phyloP scores from a whole-genome alignment of 2,888 invertebrate genomes.

The Amiota communis region DNA sequence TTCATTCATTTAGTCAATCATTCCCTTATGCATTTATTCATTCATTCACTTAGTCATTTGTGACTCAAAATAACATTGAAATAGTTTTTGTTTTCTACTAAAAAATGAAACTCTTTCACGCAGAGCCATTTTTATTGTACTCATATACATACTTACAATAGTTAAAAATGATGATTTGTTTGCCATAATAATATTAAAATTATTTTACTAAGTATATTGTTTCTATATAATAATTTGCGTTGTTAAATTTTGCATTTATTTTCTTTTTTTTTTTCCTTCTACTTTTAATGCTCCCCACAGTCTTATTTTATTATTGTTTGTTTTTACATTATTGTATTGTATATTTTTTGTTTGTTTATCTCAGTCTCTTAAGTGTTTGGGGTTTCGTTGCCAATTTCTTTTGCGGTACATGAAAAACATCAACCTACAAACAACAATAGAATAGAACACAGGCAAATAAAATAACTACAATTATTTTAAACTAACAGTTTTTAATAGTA shows the following conservation, averaged over 20 bases:
- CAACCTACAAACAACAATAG: conserved; percentile 23
- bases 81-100: too few relatives aligned
- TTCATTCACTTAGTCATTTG: too few relatives aligned
- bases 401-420: not conserved
- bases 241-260: not conserved
- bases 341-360: not conserved
- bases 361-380: not conserved
- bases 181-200: not conserved
- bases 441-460: not conserved
- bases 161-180: too few relatives aligned
- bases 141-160: too few relatives aligned
- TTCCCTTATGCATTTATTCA: too few relatives aligned
- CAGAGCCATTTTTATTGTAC: not conserved
- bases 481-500: not conserved
- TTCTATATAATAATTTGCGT: not conserved
- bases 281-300: not conserved
- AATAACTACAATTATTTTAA: conserved; percentile 5
- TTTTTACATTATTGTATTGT: not conserved
- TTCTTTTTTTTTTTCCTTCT: not conserved
- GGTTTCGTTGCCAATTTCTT: conserved; percentile 18
- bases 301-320: not conserved
- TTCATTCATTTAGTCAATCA: too few relatives aligned
- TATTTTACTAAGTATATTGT: not conserved
- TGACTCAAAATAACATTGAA: too few relatives aligned
- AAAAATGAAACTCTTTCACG: conserved; percentile 10